Evolutionary conservation across 2,888 invertebrate genomes (phyloP).

Genomic region (Drosophila kanekoi): DNA sequence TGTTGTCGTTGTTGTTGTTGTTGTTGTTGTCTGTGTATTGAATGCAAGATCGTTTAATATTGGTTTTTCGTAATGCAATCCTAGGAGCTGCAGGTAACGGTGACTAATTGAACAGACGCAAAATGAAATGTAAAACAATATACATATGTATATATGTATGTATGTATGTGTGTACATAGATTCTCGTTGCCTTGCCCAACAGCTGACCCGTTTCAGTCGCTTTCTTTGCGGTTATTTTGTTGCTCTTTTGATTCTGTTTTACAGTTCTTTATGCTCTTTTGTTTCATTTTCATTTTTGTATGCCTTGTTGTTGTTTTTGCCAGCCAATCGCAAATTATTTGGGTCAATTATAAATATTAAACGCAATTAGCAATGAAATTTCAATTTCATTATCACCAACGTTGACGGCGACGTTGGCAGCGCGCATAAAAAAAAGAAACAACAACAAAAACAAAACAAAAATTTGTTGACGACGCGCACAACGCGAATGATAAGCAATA

Average conservation of each 20-base stretch:
- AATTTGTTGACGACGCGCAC: constrained; percentile 47
- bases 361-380: constrained; percentile 81
- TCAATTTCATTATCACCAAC: constrained; percentile 78
- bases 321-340: constrained; percentile 73
- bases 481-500: constrained; percentile 47
- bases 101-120: constrained; percentile 21
- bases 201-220: constrained; percentile 36
- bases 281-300: constrained; percentile 4
- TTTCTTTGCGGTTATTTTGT: constrained; percentile 41
- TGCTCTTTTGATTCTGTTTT: constrained; percentile 36
- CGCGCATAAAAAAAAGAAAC: constrained; percentile 21
- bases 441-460: constrained; percentile 27
- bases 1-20: constrained; percentile 8
- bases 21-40: constrained; percentile 11
- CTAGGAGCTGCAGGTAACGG: constrained; percentile 15
- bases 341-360: constrained; percentile 79
- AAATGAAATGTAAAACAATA: background rate
- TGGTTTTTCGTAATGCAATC: constrained; percentile 20
- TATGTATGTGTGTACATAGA: too few species aligned
- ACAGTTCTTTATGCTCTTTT: constrained; percentile 10
- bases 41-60: constrained; percentile 26
- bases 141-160: too few species aligned
- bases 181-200: constrained; percentile 12
- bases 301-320: constrained; percentile 57
- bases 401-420: constrained; percentile 33